These are phyloP conservation scores for Saccostrea glomerata DNA, from an alignment of 1,140 invertebrate genomes.

Conservation along the genomic window DNA sequence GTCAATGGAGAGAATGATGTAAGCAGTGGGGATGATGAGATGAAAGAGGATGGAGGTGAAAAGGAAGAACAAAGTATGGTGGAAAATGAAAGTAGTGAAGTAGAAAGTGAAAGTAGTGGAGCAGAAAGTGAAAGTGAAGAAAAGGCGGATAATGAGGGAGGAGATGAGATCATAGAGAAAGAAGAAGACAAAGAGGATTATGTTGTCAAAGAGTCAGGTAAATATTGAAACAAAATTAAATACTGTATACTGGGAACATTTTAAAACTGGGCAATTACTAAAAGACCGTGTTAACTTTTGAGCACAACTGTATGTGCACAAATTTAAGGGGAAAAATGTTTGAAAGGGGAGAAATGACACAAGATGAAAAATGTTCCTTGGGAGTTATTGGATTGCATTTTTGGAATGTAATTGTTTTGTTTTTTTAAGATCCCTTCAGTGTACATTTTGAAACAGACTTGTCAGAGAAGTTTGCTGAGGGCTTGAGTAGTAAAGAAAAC, in stretches of 20 bases:
- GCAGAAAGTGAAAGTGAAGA: slow-evolving; percentile 32
- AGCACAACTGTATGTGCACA: too few relatives aligned
- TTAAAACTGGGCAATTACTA: background rate
- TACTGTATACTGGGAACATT: background rate
- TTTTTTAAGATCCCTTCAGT: slow-evolving; percentile 69
- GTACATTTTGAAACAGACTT: slow-evolving; percentile 76
- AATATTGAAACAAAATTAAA: slow-evolving; percentile 33
- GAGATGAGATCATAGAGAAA: slow-evolving; percentile 49
- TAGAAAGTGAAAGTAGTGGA: slow-evolving; percentile 51
- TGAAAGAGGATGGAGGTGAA: slow-evolving; percentile 47
- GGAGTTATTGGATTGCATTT: background rate
- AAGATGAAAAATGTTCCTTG: too few relatives aligned
- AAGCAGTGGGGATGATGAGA: slow-evolving; percentile 29
- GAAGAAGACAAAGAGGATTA: slow-evolving; percentile 55
- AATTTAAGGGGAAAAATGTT: too few relatives aligned
- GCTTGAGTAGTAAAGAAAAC: slow-evolving; percentile 49
- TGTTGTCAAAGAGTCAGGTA: slow-evolving; percentile 64
- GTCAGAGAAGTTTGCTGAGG: slow-evolving; percentile 68
- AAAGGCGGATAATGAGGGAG: slow-evolving; percentile 17
- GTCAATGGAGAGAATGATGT: background rate
- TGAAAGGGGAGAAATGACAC: too few relatives aligned
- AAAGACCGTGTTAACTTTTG: too few relatives aligned
- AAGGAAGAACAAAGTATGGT: slow-evolving; percentile 62
- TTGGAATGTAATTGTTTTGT: background rate
- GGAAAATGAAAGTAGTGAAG: slow-evolving; percentile 64